Base-by-base conservation (phyloP, 2,888 invertebrate species). In the Exephanes ischioxanthus region DNA sequence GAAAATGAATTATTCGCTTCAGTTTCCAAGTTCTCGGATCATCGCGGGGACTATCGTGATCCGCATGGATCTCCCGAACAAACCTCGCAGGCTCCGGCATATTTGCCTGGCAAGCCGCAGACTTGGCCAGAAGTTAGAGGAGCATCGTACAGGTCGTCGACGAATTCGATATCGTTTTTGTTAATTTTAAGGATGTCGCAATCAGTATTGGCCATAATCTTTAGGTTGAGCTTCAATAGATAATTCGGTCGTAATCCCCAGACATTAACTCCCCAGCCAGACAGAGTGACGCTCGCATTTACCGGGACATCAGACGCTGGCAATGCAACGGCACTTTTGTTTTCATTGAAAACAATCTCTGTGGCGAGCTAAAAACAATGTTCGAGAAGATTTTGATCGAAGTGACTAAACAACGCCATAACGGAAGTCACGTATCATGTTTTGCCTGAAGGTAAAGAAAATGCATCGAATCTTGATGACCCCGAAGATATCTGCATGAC, bases 51-150 rank as follows among this genome's bases (percentile, higher is more conserved):
- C 33, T 3, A 19, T 3, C 7, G 3, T 30, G n/a, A 53, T 33
- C 11, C 4, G 33, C 55, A 19, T 9, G 26, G 4, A 22, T 19
- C 1, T 63, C 33, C n/a, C 37, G 19, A 72, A 72, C 71, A 41
- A 55, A 72, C 71, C 55, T 72, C 37, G n/a, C 71, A 72, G 2
- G 26, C 71, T 14, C 71, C 53, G 37, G 33, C 16, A 72, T 55
- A 2, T 16, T n/a, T 9, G 3, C 33, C 55, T 9, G 71, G 55
- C n/a, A 37, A 72, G 0, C 55, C 55, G 2, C 71, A 72, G 19
- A 72, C 14, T 3, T 72, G 55, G 11, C 33, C 30, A n/a, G 37
- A 3, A 19, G 53, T 72, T 19, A 37, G n/a, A 19, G 48, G 26
- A 16, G 6, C 53, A 2, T 55, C 53, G 33, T 53, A 53, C n/a